A percentile compares a stretch with the other conserved stretches of the same genome.
These are phyloP conservation scores for Dichetophora obliterata DNA, from an alignment of 2,888 invertebrate species.

Conservation along the genomic window DNA sequence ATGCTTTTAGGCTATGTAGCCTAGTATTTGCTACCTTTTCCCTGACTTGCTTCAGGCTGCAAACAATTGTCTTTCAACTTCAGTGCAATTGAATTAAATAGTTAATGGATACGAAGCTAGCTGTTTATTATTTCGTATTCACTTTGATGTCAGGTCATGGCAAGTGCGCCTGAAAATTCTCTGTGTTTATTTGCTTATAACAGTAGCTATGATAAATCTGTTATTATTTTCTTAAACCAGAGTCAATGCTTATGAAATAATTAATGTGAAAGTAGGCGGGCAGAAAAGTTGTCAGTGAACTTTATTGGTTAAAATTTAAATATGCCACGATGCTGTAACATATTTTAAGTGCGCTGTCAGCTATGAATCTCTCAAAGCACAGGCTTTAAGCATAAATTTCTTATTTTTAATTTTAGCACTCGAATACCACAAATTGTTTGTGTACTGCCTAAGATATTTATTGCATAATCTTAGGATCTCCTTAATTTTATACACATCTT, in stretches of 20 bases:
- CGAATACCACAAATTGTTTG: too few relatives aligned
- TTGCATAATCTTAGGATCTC: not conserved
- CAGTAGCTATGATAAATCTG: not conserved
- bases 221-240: too few relatives aligned
- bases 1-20: conserved; percentile 1
- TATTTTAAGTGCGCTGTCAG: too few relatives aligned
- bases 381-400: too few relatives aligned
- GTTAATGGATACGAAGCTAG: not conserved
- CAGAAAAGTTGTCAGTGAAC: too few relatives aligned
- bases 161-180: not conserved
- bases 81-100: conserved; percentile 3
- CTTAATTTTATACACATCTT: not conserved
- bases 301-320: too few relatives aligned
- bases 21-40: not conserved
- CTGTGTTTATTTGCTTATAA: not conserved
- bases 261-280: too few relatives aligned
- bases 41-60: not conserved
- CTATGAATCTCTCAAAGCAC: too few relatives aligned
- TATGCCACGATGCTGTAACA: too few relatives aligned
- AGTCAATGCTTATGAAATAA: too few relatives aligned
- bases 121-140: not conserved
- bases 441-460: too few relatives aligned
- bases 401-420: too few relatives aligned
- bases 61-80: conserved; percentile 7
- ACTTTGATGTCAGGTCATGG: not conserved